phyloP scores from a whole-genome alignment of 2,797 vertebrate species.

The Halcyon smyrnensis region DNA sequence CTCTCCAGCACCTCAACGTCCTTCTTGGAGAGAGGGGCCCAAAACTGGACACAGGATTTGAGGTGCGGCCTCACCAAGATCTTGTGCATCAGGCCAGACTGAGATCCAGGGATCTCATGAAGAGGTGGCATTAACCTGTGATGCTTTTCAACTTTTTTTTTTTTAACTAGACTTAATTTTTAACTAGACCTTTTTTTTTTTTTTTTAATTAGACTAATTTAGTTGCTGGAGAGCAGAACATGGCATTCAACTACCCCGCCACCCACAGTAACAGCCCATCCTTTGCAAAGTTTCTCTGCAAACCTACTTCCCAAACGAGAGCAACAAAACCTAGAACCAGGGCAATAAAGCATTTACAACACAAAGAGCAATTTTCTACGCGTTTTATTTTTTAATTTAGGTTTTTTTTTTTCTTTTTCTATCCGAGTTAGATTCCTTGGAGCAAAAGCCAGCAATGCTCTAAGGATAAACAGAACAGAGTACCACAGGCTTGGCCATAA shows the following conservation, averaged over 20 bases:
- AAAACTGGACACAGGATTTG: too few relatives aligned
- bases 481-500: not conserved
- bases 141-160: not conserved
- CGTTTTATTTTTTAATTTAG: not conserved
- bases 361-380: not conserved
- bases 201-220: not conserved
- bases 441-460: conserved; percentile 1
- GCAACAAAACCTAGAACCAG: not conserved
- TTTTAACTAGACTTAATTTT: not conserved
- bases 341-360: not conserved
- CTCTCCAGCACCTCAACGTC: too few relatives aligned
- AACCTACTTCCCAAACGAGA: not conserved
- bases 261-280: not conserved
- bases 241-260: not conserved
- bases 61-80: not conserved
- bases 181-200: not conserved
- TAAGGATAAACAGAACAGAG: not conserved
- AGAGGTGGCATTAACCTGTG: not conserved
- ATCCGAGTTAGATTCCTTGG: not conserved
- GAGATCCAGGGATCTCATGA: not conserved
- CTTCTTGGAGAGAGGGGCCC: too few relatives aligned
- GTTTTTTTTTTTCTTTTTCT: not conserved
- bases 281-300: not conserved
- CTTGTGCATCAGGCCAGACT: not conserved
- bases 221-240: not conserved